Evolutionary conservation across 2,113 vertebrate species (phyloP).

Genomic region (Tor tambroides): DNA sequence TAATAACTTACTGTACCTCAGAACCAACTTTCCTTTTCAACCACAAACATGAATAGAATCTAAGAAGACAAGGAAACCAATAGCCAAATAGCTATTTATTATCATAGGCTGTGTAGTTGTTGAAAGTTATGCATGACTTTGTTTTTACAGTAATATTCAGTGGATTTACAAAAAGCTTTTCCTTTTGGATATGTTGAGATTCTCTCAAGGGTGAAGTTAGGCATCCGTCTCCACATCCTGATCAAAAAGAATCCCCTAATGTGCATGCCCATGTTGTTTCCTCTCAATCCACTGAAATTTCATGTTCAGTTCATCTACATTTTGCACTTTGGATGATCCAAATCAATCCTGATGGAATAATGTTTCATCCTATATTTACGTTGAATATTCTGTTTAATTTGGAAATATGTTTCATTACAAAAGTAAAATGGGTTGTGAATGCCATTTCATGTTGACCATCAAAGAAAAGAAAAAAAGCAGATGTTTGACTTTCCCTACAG

Average conservation of each 20-base stretch:
- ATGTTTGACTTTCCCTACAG: neutral
- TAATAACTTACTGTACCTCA: too few relatives aligned
- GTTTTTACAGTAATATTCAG: neutral
- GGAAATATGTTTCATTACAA: neutral
- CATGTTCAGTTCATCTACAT: neutral
- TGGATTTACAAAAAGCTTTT: neutral
- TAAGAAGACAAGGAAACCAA: neutral
- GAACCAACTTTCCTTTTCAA: too few relatives aligned
- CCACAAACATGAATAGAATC: too few relatives aligned
- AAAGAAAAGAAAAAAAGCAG: neutral
- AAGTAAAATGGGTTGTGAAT: neutral
- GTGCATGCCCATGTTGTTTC: neutral
- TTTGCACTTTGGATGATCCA: neutral
- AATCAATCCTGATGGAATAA: neutral
- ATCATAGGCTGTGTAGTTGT: neutral
- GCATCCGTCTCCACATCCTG: neutral
- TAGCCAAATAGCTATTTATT: neutral
- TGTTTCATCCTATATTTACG: neutral
- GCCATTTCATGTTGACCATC: neutral
- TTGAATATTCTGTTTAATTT: neutral
- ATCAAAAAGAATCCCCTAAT: neutral
- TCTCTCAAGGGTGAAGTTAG: neutral
- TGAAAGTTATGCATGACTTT: neutral
- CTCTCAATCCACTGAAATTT: neutral
- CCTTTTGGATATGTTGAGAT: neutral